Base-by-base conservation (phyloP, 2,113 vertebrate species). In the Osmerus mordax region DNA sequence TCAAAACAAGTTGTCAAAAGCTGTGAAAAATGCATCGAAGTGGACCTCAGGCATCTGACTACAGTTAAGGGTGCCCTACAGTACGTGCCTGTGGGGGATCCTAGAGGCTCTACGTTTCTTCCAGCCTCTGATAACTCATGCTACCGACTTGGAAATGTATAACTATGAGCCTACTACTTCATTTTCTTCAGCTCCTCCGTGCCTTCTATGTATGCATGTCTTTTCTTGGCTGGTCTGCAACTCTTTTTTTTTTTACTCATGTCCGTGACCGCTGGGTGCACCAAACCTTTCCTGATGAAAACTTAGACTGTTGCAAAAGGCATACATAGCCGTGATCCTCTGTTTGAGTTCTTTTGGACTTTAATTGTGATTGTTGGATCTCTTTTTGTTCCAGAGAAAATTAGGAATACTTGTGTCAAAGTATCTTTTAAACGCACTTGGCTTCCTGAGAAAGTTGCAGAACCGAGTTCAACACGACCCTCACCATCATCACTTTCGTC, bases 11-110 rank as follows among this genome's bases (percentile, higher is more conserved):
- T 2, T 67, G 67, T 72, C 41, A 65, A 62, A 83, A 71, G 69
- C 70, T 66, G 73, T 80, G 71, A 78, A 74, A 81, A 81, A 74
- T 79, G 71, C 67, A 77, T 68, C 65, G 78, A 65, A 75, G 1
- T 71, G 79, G 62, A 69, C 73, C 69, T 64, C 47, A 69, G 75
- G 73, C 76, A 71, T 81, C 29, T 73, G 67, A 53, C 52, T 52
- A 11, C 18, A 51, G 51, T 29, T 36, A 13, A 29, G 16, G 5
- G 16, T 32, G 18, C 12, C 25, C 15, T 56, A 18, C 18, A 36
- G n/a, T 70, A 59, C 76, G 67, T 66, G 61, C 53, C 52, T 67
- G 69, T 68, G 51, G 29, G 29, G 8, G 14, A 28, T 71, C 61
- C 29, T 32, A 0, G 53, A 55, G 21, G 51, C 62, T 52, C 53